Base-by-base conservation (phyloP, 2,888 invertebrate species). In the Sphaerophoria taeniata region DNA sequence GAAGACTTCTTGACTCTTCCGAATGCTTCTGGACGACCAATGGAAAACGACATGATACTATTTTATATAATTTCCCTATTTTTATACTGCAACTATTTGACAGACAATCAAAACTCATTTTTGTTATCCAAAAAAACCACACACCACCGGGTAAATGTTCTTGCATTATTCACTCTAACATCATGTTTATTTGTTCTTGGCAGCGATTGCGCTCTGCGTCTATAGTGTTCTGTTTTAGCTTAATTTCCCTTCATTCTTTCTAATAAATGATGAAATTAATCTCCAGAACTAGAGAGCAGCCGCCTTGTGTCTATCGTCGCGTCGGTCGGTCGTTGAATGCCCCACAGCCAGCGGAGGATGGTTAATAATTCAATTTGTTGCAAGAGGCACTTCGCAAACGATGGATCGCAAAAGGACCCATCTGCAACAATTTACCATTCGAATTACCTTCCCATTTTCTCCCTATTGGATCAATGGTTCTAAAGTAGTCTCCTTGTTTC, bases 231-330 rank as follows among this genome's bases (percentile, higher is more conserved):
- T 24, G 24, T 55, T 63, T 70, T 36, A 45, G 58, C 81, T 72
- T 31, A 72, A 60, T 67, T 71, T 65, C 60, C 76, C 53, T 58
- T 67, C 81, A 60, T 45, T 51, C 63, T 56, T 58, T 9, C 71
- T 71, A 47, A 63, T 58, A 75, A 76, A 71, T 76, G 76, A 67
- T 36, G 76, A 67, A 76, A 81, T 81, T 76, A 76, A 81, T 81
- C 82, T 67, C 31, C 14, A 63, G 63, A 72, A 24, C 24, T 58
- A 60, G 72, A 77, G 67, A 47, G 61, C 82, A 72, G 61, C 67
- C 63, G 71, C 67, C 11, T 58, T 9, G 4, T 7, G 12, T 14
- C 6, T 39, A 11, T 6, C 16, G 12, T 12, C 12, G 16, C 43
- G 39, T 43, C 12, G 58, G 16, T n/a, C n/a, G n/a, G n/a, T n/a